Percentiles rank a stretch among this genome's conserved stretches.
These are phyloP conservation scores for Illadopsis cleaveri DNA, from an alignment of 2,113 vertebrate species.

Conservation along the genomic window DNA sequence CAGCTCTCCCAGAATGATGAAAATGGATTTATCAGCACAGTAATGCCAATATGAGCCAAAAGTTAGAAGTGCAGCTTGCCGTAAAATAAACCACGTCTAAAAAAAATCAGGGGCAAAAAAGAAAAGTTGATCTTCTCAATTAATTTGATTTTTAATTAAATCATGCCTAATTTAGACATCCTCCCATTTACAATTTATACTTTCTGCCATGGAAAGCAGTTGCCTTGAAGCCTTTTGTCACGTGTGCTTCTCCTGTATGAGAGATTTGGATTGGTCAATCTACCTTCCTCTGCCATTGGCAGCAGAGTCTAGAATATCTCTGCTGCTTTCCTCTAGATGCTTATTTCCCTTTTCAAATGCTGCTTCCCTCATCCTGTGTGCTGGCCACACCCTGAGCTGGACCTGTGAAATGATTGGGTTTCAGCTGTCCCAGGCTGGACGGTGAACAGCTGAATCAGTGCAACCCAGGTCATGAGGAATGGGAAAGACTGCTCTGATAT, in stretches of 20 bases:
- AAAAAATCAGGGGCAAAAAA: background rate
- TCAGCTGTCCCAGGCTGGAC: background rate
- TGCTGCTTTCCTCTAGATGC: background rate
- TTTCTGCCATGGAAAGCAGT: background rate
- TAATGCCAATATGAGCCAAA: background rate
- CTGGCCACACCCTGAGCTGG: background rate
- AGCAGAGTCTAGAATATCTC: background rate
- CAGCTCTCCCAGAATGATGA: background rate
- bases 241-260: background rate
- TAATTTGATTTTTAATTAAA: background rate
- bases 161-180: background rate
- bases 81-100: background rate
- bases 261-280: background rate
- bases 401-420: fast-evolving
- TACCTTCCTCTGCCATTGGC: background rate
- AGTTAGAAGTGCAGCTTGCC: background rate
- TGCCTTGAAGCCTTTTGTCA: background rate
- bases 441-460: background rate
- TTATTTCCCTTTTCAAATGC: background rate
- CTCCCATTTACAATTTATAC: background rate
- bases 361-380: background rate
- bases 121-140: background rate
- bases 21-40: background rate
- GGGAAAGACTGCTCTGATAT: background rate
- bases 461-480: background rate